Evolutionary conservation across 2,113 vertebrate genomes (phyloP), one percentile per base, ranked within the genome.

Genomic region (Callopanchax toddi): DNA sequence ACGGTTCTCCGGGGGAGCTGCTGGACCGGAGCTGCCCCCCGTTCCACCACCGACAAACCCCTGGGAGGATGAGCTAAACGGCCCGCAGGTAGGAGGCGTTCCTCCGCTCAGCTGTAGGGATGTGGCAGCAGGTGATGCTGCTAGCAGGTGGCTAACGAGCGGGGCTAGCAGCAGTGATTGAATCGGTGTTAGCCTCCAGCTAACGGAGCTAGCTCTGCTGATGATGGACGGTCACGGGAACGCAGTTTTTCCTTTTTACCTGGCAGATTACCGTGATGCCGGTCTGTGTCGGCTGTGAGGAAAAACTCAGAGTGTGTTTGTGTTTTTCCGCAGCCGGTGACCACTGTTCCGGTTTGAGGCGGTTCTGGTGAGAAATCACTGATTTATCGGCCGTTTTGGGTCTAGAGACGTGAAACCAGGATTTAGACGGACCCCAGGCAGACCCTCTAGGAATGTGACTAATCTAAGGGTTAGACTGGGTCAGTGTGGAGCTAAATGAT

Each of bases 71-170:
- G 83, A 85, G 60, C 34, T 55, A 34, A 67, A 0, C 45, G 0
- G 21, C 53, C 36, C 62, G 23, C 75, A 82, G 79, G 83, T 82
- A 59, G 3, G 29, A 8, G 17, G n/a, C n/a, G n/a, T 20, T 22
- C 12, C 15, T 1, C 4, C 6, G n/a, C 25, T 26, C 44, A 60
- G 44, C 65, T 66, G 51, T 17, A 6, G 11, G 29, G 23, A 6
- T 15, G 21, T 8, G 51, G 3, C 44, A 44, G 42, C 8, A 44
- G 44, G 25, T 15, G 66, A 46, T 22, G 64, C 43, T 49, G 51
- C 60, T 73, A 78, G 22, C 40, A 5, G 32, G 0, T 5, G 6
- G 55, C 60, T 72, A 68, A 20, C 62, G 25, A 39, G 10, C 26
- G 13, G 10, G 6, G 67, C 43, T 63, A 63, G 7, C 4, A 34